Conservation (phyloP, 2,113 vertebrate species). For the Aleadryas rufinucha region DNA sequence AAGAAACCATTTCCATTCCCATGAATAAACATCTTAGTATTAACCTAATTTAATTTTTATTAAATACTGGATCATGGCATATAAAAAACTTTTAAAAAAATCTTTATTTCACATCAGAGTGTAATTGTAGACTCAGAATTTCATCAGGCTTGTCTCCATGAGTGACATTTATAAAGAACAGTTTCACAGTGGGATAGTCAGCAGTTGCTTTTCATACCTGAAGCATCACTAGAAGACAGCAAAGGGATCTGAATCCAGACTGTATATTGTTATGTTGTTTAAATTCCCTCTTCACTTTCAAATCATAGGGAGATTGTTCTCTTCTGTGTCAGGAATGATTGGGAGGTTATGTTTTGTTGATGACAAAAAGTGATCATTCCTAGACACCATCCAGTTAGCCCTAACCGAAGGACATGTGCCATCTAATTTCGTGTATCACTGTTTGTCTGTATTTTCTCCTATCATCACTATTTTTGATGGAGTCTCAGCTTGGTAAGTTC, state of each 20-base stretch:
- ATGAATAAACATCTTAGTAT: background rate
- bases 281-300: background rate
- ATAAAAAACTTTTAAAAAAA: background rate
- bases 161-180: background rate
- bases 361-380: background rate
- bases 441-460: background rate
- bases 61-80: background rate
- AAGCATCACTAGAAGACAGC: constrained; percentile 24
- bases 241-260: background rate
- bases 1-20: background rate
- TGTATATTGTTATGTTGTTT: background rate
- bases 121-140: background rate
- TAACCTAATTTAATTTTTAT: background rate
- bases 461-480: background rate
- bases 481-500: background rate
- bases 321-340: background rate
- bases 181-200: background rate
- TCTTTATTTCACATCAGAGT: background rate
- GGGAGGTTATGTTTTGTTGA: background rate
- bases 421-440: background rate
- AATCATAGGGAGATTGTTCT: background rate
- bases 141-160: background rate
- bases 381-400: background rate
- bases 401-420: background rate
- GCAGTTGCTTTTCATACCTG: constrained; percentile 26